phyloP scores from a whole-genome alignment of 2,888 invertebrate genomes.

The Mamestra brassicae region DNA sequence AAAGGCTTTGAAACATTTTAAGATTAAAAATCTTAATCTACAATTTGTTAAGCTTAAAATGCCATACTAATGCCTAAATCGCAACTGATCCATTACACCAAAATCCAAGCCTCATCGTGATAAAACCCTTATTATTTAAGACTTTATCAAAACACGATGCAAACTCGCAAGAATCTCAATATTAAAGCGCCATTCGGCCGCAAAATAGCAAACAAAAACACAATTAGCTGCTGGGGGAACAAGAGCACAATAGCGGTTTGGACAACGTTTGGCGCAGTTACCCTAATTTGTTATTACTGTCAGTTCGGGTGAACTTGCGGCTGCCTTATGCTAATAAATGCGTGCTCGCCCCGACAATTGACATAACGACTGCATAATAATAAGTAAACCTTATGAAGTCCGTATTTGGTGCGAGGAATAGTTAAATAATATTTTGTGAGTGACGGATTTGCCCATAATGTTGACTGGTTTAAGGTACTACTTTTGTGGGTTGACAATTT shows the following conservation, averaged over 20 bases:
- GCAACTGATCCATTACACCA: slow-evolving; percentile 34
- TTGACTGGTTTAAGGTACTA: not conserved
- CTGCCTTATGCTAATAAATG: slow-evolving; percentile 84
- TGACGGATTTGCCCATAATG: slow-evolving; percentile 24
- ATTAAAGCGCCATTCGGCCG: slow-evolving; percentile 74
- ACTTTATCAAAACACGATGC: slow-evolving; percentile 41
- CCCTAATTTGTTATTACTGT: slow-evolving; percentile 88
- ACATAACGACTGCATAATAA: slow-evolving; percentile 60
- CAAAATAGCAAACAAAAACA: slow-evolving; percentile 88
- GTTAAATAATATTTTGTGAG: slow-evolving; percentile 30
- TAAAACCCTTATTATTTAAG: slow-evolving; percentile 58
- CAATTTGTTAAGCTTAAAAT: not conserved
- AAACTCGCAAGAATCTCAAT: slow-evolving; percentile 66
- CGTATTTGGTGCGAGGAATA: slow-evolving; percentile 49
- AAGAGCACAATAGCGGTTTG: slow-evolving; percentile 78
- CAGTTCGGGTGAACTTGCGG: slow-evolving; percentile 80
- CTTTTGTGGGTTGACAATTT: not conserved
- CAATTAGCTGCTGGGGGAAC: slow-evolving; percentile 82
- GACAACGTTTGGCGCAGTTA: slow-evolving; percentile 79
- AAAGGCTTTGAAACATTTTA: not conserved
- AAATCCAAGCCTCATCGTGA: slow-evolving; percentile 44
- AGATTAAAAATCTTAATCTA: not conserved
- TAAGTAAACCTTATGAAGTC: slow-evolving; percentile 58
- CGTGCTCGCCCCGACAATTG: slow-evolving; percentile 71
- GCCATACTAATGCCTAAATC: not conserved